Conservation (phyloP, 2,888 invertebrate genomes). For the Lycaena phlaeas region DNA sequence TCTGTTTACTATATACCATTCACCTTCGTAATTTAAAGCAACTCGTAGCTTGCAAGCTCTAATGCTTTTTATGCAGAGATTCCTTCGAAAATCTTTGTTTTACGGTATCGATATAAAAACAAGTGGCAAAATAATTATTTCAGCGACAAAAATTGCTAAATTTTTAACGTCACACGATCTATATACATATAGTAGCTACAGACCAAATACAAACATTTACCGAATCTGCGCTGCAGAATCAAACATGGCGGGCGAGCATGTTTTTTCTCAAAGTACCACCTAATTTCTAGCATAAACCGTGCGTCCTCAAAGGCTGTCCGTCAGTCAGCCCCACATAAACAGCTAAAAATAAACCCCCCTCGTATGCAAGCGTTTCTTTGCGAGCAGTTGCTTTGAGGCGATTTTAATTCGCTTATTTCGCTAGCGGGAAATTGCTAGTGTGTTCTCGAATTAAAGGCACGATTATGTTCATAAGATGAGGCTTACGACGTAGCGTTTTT, state of each 20-base stretch:
- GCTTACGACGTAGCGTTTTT: slow-evolving; percentile 11
- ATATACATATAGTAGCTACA: too few relatives aligned
- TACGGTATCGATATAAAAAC: too few relatives aligned
- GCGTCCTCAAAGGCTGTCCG: slow-evolving; percentile 48
- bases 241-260: slow-evolving; percentile 13
- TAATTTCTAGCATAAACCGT: slow-evolving; percentile 23
- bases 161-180: too few relatives aligned
- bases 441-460: slow-evolving; percentile 43
- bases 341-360: slow-evolving; percentile 49
- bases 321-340: slow-evolving; percentile 40
- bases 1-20: too few relatives aligned
- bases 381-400: slow-evolving; percentile 57
- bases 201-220: too few relatives aligned
- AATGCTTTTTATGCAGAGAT: too few relatives aligned
- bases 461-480: slow-evolving; percentile 14
- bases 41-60: too few relatives aligned
- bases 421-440: slow-evolving; percentile 51
- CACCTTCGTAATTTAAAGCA: too few relatives aligned
- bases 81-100: too few relatives aligned
- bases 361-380: slow-evolving; percentile 56
- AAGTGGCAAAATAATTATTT: too few relatives aligned
- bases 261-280: slow-evolving; percentile 20
- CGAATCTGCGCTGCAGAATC: too few relatives aligned
- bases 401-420: slow-evolving; percentile 67
- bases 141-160: too few relatives aligned